Base-by-base conservation (phyloP, 2,797 vertebrate genomes). In the Cetoscarus ocellatus region DNA sequence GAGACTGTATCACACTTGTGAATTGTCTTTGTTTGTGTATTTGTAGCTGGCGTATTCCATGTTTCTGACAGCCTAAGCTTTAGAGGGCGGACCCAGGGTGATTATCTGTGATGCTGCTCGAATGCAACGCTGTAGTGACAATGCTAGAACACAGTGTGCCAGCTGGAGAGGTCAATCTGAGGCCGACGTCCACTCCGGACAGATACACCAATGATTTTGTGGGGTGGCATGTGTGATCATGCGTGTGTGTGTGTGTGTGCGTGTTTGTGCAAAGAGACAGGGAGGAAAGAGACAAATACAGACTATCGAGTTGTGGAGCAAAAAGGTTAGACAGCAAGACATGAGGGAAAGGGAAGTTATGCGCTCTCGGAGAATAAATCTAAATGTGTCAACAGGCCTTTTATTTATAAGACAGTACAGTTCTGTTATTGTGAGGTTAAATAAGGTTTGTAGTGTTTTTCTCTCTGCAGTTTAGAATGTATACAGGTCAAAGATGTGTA, bases 81-180 rank as follows among this genome's bases (percentile, higher is more conserved):
- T 34, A 67, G 73, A 75, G 48, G 80, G 75, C 27, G 66, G 86
- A 67, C 71, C 80, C 78, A 75, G 74, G 75, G 73, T 78, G 83
- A 91, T 90, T 84, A 83, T 85, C 71, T 82, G 79, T 51, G 76
- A 84, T 72, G 70, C 27, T 15, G 75, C 70, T 83, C 50, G 75
- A 88, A 80, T 52, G 67, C 68, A 40, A 74, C 49, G 61, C 79
- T 73, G 70, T 57, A 75, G 77, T 78, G 77, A 82, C 80, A 88
- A 85, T 77, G 79, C 74, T 75, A 74, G 79, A 88, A 88, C 87
- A 88, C 77, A 73, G 76, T 77, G 89, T 86, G 84, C 88, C 90
- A 91, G 87, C 86, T 89, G 81, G 88, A 85, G 83, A 78, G 90
- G 86, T 90, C 86, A 87, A 39, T 67, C 68, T 52, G 67, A 79